Evolutionary conservation across 2,113 vertebrate genomes (phyloP).

Genomic region (Todiramphus saurophagus): DNA sequence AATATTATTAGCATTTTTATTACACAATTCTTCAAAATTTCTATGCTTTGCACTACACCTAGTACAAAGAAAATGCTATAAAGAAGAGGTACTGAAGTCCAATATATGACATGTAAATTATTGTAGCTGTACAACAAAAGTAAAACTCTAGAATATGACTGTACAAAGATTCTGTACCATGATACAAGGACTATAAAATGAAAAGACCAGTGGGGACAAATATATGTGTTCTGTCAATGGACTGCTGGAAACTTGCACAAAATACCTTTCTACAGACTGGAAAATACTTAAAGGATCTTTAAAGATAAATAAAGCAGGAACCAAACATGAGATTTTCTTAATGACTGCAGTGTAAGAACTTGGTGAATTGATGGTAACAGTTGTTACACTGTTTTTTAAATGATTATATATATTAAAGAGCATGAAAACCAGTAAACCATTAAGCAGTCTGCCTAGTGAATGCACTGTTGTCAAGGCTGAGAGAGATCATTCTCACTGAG

Average conservation of each 20-base stretch:
- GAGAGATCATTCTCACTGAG: neutral
- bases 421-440: neutral
- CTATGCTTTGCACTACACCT: neutral
- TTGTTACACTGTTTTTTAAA: neutral
- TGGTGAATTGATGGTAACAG: neutral
- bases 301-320: neutral
- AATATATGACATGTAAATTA: neutral
- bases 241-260: neutral
- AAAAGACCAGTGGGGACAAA: neutral
- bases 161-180: neutral
- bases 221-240: neutral
- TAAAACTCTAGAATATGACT: neutral
- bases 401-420: neutral
- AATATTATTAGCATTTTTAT: neutral
- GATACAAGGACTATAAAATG: neutral
- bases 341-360: neutral
- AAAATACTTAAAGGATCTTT: neutral
- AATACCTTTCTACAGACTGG: neutral
- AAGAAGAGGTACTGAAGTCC: neutral
- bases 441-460: neutral
- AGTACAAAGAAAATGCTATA: neutral
- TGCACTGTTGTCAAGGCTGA: neutral
- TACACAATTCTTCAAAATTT: neutral
- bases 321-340: neutral
- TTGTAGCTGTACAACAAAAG: neutral